These are phyloP conservation scores for Tapirus terrestris DNA, from an alignment of 2,113 vertebrate species.

Conservation along the genomic window DNA sequence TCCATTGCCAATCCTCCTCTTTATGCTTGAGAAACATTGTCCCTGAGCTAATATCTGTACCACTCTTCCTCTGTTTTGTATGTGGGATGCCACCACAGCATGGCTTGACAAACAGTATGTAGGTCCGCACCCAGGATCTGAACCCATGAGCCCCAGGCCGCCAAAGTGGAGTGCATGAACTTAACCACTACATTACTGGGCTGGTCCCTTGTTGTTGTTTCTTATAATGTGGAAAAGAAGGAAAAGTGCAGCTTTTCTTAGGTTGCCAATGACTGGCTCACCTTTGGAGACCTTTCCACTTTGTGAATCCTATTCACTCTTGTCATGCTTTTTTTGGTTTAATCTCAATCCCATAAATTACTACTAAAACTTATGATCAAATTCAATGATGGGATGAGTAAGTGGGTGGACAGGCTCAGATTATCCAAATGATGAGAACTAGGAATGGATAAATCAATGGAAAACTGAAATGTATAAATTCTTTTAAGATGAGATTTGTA, in stretches of 20 bases:
- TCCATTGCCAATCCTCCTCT: too few species aligned
- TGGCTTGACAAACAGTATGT: too few species aligned
- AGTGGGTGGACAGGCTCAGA: not conserved
- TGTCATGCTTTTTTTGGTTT: not conserved
- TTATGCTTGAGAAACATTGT: too few species aligned
- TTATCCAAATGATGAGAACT: not conserved
- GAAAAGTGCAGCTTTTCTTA: not conserved
- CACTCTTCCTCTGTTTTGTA: too few species aligned
- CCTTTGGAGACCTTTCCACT: not conserved
- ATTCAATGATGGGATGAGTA: not conserved
- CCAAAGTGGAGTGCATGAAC: too few species aligned
- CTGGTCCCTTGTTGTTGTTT: not conserved
- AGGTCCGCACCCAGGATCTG: too few species aligned
- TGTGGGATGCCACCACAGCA: too few species aligned
- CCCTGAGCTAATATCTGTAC: too few species aligned
- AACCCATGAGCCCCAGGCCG: too few species aligned
- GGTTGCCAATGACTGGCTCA: not conserved
- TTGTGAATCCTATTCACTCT: not conserved
- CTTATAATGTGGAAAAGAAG: not conserved
- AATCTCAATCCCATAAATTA: not conserved
- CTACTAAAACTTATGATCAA: not conserved
- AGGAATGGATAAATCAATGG: not conserved
- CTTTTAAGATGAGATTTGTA: not conserved
- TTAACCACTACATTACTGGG: too few species aligned
- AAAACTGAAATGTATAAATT: not conserved